phyloP scores from a whole-genome alignment of 2,797 vertebrate genomes.

The Melanotaenia nigrans region DNA sequence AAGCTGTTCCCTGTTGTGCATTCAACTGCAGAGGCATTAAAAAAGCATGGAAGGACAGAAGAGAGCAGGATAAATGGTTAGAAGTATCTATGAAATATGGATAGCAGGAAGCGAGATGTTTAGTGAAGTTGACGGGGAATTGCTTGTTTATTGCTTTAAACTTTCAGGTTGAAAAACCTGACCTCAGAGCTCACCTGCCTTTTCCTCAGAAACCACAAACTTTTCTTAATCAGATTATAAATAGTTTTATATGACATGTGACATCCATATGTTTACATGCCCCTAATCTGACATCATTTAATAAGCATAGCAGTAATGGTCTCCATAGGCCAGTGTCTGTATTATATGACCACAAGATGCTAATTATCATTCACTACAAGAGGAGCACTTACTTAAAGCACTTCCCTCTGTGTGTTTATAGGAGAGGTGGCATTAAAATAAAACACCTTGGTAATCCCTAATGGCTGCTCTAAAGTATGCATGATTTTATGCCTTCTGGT shows the following conservation, averaged over 20 bases:
- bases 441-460: slow-evolving; percentile 77
- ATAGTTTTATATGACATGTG: slow-evolving; percentile 6
- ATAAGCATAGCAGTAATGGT: slow-evolving; percentile 40
- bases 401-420: slow-evolving; percentile 53
- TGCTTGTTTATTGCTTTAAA: slow-evolving; percentile 47
- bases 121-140: slow-evolving; percentile 61
- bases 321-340: slow-evolving; percentile 36
- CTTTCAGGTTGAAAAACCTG: slow-evolving; percentile 1
- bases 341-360: slow-evolving; percentile 49
- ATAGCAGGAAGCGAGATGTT: slow-evolving; percentile 66
- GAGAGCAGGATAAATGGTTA: slow-evolving; percentile 61
- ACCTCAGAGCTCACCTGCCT: slow-evolving; percentile 6
- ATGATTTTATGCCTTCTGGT: slow-evolving; percentile 80
- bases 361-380: slow-evolving; percentile 58
- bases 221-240: slow-evolving; percentile 1
- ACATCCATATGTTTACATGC: slow-evolving; percentile 9
- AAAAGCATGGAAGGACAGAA: slow-evolving; percentile 42
- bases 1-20: slow-evolving; percentile 78
- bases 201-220: not conserved
- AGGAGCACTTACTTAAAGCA: slow-evolving; percentile 45
- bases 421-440: slow-evolving; percentile 67
- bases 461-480: slow-evolving; percentile 78
- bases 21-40: slow-evolving; percentile 70
- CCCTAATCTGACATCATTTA: slow-evolving; percentile 24
- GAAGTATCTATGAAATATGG: slow-evolving; percentile 79